Conservation (phyloP, 2,113 vertebrate genomes). For the Pardalotus punctatus region DNA sequence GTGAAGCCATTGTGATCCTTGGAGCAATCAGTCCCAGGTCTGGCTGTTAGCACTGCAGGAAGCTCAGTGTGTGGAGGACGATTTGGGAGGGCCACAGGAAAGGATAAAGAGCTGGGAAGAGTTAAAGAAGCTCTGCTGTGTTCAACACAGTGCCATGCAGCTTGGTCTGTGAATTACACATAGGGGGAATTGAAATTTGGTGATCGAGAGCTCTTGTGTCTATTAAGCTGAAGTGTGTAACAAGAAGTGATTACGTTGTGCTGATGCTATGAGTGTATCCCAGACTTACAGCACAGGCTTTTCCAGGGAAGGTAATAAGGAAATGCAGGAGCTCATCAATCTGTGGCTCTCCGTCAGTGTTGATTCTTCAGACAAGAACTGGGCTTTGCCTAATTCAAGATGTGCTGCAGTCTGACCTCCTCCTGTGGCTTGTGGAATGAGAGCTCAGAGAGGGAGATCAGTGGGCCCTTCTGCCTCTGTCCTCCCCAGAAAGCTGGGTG, state of each 20-base stretch:
- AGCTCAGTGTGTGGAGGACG: not conserved
- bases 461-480: not conserved
- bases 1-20: not conserved
- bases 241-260: not conserved
- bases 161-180: not conserved
- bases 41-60: not conserved
- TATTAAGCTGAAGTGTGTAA: not conserved
- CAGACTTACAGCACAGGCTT: not conserved
- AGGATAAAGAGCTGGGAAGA: not conserved
- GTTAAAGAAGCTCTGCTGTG: not conserved
- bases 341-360: not conserved
- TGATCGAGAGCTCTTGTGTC: not conserved
- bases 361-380: not conserved
- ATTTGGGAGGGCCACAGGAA: not conserved
- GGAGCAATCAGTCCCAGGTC: not conserved
- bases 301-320: not conserved
- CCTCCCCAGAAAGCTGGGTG: not conserved
- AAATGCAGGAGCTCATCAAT: not conserved
- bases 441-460: not conserved
- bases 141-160: not conserved
- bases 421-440: not conserved
- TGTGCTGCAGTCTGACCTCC: not conserved
- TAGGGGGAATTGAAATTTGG: not conserved
- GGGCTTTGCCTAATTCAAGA: not conserved
- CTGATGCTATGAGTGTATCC: not conserved